Evolutionary conservation across 2,797 vertebrate species (phyloP), one percentile per base, ranked within the genome.

Genomic region (Crocidura indochinensis): DNA sequence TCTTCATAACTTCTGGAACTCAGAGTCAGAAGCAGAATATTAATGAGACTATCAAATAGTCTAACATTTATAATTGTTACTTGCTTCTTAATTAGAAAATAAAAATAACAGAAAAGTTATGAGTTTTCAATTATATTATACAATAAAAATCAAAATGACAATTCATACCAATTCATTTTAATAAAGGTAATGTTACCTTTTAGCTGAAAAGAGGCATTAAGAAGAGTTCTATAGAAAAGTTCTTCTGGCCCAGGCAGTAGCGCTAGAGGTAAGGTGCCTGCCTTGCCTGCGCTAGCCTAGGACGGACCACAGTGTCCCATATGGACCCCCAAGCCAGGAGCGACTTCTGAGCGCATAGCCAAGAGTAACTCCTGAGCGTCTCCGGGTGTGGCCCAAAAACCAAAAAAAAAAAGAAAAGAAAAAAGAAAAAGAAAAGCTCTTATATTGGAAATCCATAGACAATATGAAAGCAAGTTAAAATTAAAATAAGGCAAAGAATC

Each of bases 1-100:
- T 96, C 80, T 93, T 97, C 96, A 93, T 97, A 95, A 97, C 96
- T 97, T 97, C 95, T 89, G 86, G 90, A 96, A 80, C 87, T 97
- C 31, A 78, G 95, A 97, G 97, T 97, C 94, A 95, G 94, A 96
- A 71, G 90, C 88, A 91, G 79, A 94, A 91, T 95, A 97, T 94
- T 89, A 96, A 93, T 93, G 78, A 95, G 68, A 80, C 17, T 27
- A 4, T 46, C 72, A 93, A 71, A 75, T 29, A 76, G 67, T 56
- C 80, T 73, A 75, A 49, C 67, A 88, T 81, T 89, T 85, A 69
- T 26, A 47, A 31, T 60, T 62, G 24, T 27, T 15, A 90, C 86
- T 95, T 90, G 65, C 31, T 68, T 87, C 67, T 91, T 10, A 75
- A 80, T 94, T 94, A 81, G 81, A 94, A 92, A 94, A 93, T 82